Conservation (phyloP, 2,113 vertebrate genomes). For the Todiramphus chloris region DNA sequence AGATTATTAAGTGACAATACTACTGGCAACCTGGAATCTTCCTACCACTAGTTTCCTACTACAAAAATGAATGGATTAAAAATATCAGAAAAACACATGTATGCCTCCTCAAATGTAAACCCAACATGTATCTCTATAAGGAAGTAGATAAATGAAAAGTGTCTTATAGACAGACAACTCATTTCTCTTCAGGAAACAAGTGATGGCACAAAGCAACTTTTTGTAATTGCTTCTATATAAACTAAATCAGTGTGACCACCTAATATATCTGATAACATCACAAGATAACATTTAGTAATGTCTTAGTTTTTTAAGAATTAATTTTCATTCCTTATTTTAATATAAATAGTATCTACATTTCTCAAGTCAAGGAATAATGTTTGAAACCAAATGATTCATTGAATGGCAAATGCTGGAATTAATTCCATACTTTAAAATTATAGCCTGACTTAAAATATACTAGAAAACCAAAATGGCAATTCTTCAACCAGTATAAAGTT, state of each 20-base stretch:
- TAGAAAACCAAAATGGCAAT: constrained; percentile 5
- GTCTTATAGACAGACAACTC: background rate
- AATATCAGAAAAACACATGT: background rate
- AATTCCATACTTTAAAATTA: background rate
- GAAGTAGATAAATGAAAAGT: background rate
- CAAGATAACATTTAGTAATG: background rate
- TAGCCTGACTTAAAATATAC: background rate
- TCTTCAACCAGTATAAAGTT: constrained; percentile 19
- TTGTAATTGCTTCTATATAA: background rate
- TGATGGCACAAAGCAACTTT: background rate
- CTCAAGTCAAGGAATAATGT: background rate
- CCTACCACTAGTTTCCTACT: background rate
- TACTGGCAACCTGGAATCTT: background rate
- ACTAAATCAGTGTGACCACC: background rate
- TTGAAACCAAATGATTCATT: constrained; percentile 29
- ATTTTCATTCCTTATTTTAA: background rate
- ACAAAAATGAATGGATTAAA: background rate
- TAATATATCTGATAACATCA: background rate
- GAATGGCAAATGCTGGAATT: constrained; percentile 1
- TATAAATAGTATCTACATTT: background rate
- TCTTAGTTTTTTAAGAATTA: background rate
- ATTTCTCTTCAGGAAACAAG: background rate
- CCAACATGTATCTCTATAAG: background rate
- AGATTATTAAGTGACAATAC: background rate
- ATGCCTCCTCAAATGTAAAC: background rate